These are phyloP conservation scores for Coleophora flavipennella DNA, from an alignment of 2,888 invertebrate species.

Conservation along the genomic window DNA sequence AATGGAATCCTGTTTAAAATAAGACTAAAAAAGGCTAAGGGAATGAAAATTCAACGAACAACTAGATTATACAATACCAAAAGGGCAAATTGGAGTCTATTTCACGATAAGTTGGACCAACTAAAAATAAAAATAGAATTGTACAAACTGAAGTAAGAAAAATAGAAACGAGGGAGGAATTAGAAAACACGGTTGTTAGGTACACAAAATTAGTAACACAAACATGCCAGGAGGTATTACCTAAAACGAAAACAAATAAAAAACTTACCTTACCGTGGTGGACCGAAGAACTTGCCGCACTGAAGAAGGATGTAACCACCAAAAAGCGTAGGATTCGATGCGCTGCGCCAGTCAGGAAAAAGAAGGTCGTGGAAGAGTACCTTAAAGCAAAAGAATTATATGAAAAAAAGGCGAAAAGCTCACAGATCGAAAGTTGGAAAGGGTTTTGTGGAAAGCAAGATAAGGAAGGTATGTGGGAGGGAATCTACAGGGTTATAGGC, in stretches of 20 bases:
- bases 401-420: neutral
- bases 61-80: neutral
- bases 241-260: neutral
- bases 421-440: neutral
- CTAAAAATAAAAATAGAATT: neutral
- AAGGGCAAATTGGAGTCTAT: neutral
- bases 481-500: neutral
- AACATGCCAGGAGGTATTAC: neutral
- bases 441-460: neutral
- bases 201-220: neutral
- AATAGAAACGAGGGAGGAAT: neutral
- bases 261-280: neutral
- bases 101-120: neutral
- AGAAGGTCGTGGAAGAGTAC: conserved; percentile 3
- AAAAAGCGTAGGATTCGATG: neutral
- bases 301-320: neutral
- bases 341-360: neutral
- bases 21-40: neutral
- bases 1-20: neutral
- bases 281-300: neutral
- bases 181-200: neutral
- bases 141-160: neutral
- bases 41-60: neutral
- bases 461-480: neutral
- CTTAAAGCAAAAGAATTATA: neutral